Percentiles rank a stretch among this genome's conserved stretches.
phyloP scores from a whole-genome alignment of 2,888 invertebrate species.

The Dicycla oo region DNA sequence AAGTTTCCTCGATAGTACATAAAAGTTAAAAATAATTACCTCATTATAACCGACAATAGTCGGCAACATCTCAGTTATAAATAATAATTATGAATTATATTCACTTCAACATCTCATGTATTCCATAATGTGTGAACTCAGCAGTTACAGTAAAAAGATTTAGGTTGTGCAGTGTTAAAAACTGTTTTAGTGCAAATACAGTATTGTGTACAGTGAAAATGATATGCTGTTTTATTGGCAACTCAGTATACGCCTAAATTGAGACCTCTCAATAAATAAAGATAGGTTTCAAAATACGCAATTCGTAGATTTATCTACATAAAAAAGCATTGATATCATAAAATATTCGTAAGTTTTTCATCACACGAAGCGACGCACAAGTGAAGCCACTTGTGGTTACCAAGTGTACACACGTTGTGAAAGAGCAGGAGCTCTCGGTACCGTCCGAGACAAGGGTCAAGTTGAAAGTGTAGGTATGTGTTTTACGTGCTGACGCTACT shows the following conservation, averaged over 20 bases:
- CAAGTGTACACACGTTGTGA: too few relatives aligned
- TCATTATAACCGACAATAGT: neutral
- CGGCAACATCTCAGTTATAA: neutral
- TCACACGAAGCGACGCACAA: too few relatives aligned
- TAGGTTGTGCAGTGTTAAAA: conserved; percentile 56
- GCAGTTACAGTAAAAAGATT: conserved; percentile 45
- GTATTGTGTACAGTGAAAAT: conserved; percentile 35
- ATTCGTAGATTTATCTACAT: neutral
- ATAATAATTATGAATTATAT: neutral
- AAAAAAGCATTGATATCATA: neutral
- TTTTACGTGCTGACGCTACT: too few relatives aligned
- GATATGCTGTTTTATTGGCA: conserved; percentile 49
- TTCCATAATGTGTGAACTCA: conserved; percentile 43
- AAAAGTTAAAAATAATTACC: neutral
- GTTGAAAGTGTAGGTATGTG: too few relatives aligned
- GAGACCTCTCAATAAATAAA: neutral
- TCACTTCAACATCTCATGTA: conserved; percentile 40
- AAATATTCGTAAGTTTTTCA: too few relatives aligned
- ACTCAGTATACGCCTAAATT: conserved; percentile 18
- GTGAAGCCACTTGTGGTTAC: too few relatives aligned
- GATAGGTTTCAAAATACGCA: neutral
- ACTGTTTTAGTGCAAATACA: conserved; percentile 55
- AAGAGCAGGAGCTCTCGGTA: too few relatives aligned
- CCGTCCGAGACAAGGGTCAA: too few relatives aligned
- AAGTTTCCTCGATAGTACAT: too few relatives aligned